A percentile compares a stretch with the other conserved stretches of the same genome.
These are phyloP conservation scores for Gobius niger DNA, from an alignment of 2,113 vertebrate species.

Conservation along the genomic window DNA sequence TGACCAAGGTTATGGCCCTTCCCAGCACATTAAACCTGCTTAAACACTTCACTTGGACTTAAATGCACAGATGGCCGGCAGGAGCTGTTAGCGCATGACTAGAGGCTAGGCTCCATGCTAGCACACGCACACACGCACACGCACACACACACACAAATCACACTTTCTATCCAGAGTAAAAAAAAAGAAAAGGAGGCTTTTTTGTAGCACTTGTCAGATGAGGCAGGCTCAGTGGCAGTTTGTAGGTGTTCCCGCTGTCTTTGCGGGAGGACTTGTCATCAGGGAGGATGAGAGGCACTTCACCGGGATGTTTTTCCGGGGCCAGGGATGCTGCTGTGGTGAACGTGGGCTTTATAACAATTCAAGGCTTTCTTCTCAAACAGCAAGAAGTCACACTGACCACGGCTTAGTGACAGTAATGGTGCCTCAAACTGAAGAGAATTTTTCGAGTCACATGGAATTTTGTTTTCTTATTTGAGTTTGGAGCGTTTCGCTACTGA, in stretches of 20 bases:
- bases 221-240: constrained; percentile 29
- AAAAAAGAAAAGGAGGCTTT: background rate
- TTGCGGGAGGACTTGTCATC: constrained; percentile 45
- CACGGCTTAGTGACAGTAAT: constrained; percentile 44
- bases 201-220: constrained; percentile 30
- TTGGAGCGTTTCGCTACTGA: background rate
- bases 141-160: background rate
- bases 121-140: constrained; percentile 5
- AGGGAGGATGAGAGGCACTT: constrained; percentile 22
- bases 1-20: constrained; percentile 64
- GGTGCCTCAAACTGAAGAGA: constrained; percentile 4
- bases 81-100: constrained; percentile 56
- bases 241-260: constrained; percentile 44
- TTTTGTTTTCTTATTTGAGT: background rate
- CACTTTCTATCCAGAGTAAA: constrained; percentile 25
- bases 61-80: constrained; percentile 70
- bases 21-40: constrained; percentile 60
- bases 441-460: constrained; percentile 9
- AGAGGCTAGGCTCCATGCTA: constrained; percentile 34
- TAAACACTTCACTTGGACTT: constrained; percentile 63
- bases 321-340: constrained; percentile 24
- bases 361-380: constrained; percentile 55
- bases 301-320: constrained; percentile 32
- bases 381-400: constrained; percentile 48
- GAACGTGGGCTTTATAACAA: constrained; percentile 64